Evolutionary conservation across 1,140 invertebrate genomes (phyloP), one percentile per base, ranked within the genome.

Genomic region (Anoplophora glabripennis): DNA sequence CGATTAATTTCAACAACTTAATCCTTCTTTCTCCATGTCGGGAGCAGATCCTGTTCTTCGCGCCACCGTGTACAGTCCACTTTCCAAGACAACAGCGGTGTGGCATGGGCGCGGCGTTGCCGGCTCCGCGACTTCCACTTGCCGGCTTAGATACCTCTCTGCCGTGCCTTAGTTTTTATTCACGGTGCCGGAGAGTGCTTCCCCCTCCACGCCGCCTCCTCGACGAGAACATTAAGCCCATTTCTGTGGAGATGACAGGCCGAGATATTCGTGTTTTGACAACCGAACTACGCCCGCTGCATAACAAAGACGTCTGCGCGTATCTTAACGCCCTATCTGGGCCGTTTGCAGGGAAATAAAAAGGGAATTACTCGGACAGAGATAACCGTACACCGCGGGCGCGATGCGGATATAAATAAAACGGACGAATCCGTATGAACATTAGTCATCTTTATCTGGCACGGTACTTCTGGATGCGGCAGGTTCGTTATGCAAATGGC

Each of bases 21-120:
- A n/a, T n/a, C n/a, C n/a, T n/a, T n/a, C n/a, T n/a, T n/a, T n/a
- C n/a, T n/a, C n/a, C n/a, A n/a, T n/a, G n/a, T n/a, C n/a, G n/a
- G n/a, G n/a, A n/a, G n/a, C n/a, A n/a, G n/a, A n/a, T n/a, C n/a
- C n/a, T n/a, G n/a, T n/a, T n/a, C n/a, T n/a, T n/a, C n/a, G 12
- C 34, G 17, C 28, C 47, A 49, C 47, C 47, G 21, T 33, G 47
- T 49, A 49, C 18, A 59, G 52, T 59, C 51, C 55, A 57, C 55
- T 57, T 57, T 57, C 55, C 44, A 57, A 45, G 52, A 55, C 10
- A 15, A 40, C 18, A 18, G 51, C 28, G 47, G 47, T 49, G 47
- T 49, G 51, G 37, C 51, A 40, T 14, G 37, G 42, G 52, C 28
- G 52, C 58, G 35, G 44, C 34, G 58, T 60, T 60, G 58, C 58